These are phyloP conservation scores for Cariama cristata DNA, from an alignment of 2,113 vertebrate genomes.

Conservation along the genomic window DNA sequence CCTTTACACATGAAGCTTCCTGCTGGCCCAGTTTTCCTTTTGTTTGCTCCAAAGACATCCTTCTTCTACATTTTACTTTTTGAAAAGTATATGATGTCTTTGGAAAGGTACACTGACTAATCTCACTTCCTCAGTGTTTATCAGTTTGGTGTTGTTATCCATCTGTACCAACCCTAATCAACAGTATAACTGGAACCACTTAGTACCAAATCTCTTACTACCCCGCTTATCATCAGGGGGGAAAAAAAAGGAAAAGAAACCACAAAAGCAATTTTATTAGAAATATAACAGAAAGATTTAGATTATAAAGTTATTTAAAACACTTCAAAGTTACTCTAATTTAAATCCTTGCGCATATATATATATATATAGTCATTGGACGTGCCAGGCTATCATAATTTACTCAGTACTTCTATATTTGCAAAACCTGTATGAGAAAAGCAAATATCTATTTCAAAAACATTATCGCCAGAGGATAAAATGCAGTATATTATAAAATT, in stretches of 20 bases:
- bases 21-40: background rate
- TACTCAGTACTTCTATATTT: background rate
- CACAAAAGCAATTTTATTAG: background rate
- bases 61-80: background rate
- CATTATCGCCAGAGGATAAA: background rate
- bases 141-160: background rate
- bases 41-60: background rate
- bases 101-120: background rate
- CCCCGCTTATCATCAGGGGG: background rate
- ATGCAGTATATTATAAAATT: background rate
- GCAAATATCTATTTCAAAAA: background rate
- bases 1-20: background rate
- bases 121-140: background rate
- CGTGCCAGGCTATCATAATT: background rate
- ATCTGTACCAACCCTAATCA: background rate
- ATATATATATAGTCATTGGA: background rate
- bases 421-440: background rate
- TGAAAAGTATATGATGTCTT: background rate
- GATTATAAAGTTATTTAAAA: background rate
- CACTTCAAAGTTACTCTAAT: background rate
- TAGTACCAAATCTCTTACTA: background rate
- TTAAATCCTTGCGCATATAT: background rate
- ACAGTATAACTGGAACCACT: background rate
- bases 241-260: background rate
- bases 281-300: background rate